These are phyloP conservation scores for Eupithecia pulchellata DNA, from an alignment of 2,888 invertebrate species.

Conservation along the genomic window DNA sequence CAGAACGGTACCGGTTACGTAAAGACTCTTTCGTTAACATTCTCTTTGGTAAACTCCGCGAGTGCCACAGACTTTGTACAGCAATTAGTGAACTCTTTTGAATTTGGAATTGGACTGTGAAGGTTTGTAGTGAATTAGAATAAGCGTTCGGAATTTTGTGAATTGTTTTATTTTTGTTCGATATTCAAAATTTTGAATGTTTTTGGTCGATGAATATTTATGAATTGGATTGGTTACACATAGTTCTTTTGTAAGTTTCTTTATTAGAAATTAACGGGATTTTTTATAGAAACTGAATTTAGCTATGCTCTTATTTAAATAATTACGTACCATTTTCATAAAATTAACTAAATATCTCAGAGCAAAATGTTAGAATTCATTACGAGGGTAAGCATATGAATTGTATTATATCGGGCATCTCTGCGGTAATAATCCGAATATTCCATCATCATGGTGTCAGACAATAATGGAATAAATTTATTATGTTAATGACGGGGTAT, in stretches of 20 bases:
- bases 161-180: constrained; percentile 10
- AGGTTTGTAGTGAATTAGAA: constrained; percentile 57
- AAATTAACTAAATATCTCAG: not conserved
- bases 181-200: constrained; percentile 10
- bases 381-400: constrained; percentile 21
- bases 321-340: not conserved
- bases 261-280: not conserved
- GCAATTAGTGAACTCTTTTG: constrained; percentile 47
- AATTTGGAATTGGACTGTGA: constrained; percentile 52
- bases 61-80: constrained; percentile 32
- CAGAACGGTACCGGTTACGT: constrained; percentile 57
- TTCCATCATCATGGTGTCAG: constrained; percentile 42
- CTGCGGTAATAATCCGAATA: constrained; percentile 43
- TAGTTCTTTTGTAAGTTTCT: not conserved
- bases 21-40: constrained; percentile 42
- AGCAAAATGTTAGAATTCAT: not conserved
- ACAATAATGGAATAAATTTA: constrained; percentile 55
- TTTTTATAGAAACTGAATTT: not conserved
- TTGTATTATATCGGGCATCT: constrained; percentile 35
- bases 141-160: constrained; percentile 23
- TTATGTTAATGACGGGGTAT: constrained; percentile 50
- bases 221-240: constrained; percentile 16
- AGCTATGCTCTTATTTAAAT: not conserved
- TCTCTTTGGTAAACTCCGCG: constrained; percentile 22
- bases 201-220: constrained; percentile 11